A percentile compares a stretch with the other conserved stretches of the same genome.
Evolutionary conservation across 2,113 vertebrate genomes (phyloP).

Genomic region (Poeciliopsis prolifica): DNA sequence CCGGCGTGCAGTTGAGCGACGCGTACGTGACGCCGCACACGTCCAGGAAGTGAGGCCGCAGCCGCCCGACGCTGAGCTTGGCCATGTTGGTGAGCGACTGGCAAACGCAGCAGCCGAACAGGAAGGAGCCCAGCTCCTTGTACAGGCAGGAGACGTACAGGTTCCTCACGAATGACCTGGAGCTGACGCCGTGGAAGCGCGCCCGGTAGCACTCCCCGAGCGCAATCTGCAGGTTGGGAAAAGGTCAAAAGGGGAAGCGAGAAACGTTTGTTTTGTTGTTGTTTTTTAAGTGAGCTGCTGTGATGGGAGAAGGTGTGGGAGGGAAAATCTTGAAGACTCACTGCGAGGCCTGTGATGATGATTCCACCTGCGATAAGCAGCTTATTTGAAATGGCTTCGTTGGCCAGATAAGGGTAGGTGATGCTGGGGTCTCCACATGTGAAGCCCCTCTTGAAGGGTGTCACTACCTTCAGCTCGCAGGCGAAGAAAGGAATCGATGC

Average conservation of each 20-base stretch:
- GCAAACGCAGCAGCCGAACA: slow-evolving; percentile 78
- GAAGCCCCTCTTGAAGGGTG: slow-evolving; percentile 78
- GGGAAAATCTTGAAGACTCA: slow-evolving; percentile 52
- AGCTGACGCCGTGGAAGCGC: slow-evolving; percentile 44
- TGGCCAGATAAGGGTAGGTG: slow-evolving; percentile 68
- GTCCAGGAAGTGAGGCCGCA: slow-evolving; percentile 78
- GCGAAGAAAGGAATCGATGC: slow-evolving; percentile 81
- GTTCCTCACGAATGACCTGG: slow-evolving; percentile 59
- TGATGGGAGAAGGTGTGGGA: not conserved
- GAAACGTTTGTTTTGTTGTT: not conserved
- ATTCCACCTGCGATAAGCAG: slow-evolving; percentile 79
- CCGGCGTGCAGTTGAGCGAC: slow-evolving; percentile 64
- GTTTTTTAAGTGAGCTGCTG: not conserved
- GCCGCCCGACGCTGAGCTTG: slow-evolving; percentile 76
- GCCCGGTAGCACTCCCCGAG: slow-evolving; percentile 73
- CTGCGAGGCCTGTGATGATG: slow-evolving; percentile 74
- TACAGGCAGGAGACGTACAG: slow-evolving; percentile 73
- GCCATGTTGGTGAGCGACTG: slow-evolving; percentile 81
- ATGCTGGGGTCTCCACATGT: slow-evolving; percentile 81
- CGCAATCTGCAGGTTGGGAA: slow-evolving; percentile 58
- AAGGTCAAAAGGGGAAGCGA: not conserved
- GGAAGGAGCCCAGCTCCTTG: slow-evolving; percentile 83
- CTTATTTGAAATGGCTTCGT: slow-evolving; percentile 71
- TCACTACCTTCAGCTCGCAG: slow-evolving; percentile 77
- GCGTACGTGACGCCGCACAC: slow-evolving; percentile 69